Base-by-base conservation (phyloP, 2,113 vertebrate genomes). In the Indicator maculatus region DNA sequence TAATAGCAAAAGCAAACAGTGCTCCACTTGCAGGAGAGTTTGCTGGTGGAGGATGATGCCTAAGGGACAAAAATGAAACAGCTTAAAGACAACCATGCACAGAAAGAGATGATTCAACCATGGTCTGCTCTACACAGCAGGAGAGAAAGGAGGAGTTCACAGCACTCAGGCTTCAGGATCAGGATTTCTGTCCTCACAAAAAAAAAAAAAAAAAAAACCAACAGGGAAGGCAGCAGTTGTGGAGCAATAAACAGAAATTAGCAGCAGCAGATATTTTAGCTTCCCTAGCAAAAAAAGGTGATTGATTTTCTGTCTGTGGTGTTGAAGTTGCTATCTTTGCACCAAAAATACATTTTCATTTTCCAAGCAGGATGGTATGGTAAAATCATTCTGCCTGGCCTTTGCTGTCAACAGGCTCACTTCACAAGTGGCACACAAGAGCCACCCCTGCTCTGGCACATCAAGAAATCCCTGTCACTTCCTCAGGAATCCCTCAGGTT, bases 261-360 rank as follows among this genome's bases (percentile, higher is more conserved):
- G 80, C 36, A 87, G 80, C 71, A 86, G 78, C 61, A 91, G 86
- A 92, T 83, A 96, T 96, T 96, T 97, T 47, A 94, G 92, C 86
- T 89, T 59, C 61, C 77, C 59, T 36, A 78, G 92, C 69, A 93
- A 96, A 95, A 66, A 94, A 85, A 71, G 71, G 52, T 90, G 75
- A 96, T 96, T 94, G 93, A 97, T 96, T 97, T 97, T 97, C 95
- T 96, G 96, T 95, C 96, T 65, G 80, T 36, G 53, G 55, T 89
- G 67, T 66, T 95, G 24, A 66, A 93, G 92, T 79, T 93, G 86
- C 73, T 93, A 93, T 76, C 86, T 91, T 87, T 79, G 65, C 80
- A 66, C 59, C 31, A 70, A 89, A 95, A 96, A 94, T 83, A 91
- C 50, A 88, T 95, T 78, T 44, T 94, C 63, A 81, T 95, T 95